Evolutionary conservation across 2,888 invertebrate species (phyloP), one percentile per base, ranked within the genome.

Genomic region (Trachelus tabidus): DNA sequence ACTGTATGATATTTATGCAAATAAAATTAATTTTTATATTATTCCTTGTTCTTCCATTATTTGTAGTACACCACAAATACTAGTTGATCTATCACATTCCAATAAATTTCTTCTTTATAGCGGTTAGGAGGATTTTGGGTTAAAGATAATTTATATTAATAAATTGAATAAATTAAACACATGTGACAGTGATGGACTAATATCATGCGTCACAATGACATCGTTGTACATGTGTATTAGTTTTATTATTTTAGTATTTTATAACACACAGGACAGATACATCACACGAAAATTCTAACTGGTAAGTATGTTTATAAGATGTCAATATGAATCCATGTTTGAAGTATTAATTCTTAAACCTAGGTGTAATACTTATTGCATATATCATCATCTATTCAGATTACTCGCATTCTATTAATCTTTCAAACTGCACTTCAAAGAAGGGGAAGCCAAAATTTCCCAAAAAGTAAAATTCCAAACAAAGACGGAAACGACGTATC

Each of bases 211-310:
- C 2, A 1, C 56, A 56, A 56, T 15, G 40, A 40, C 56, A 56
- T 56, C 56, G 23, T 56, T 56, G 56, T 56, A 56, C 56, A 56
- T 23, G 56, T 56, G 56, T 56, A 56, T 56, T 56, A 23, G 2
- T 83, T 89, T 90, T 90, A 89, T 90, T 90, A 87, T 83, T 84
- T 85, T 81, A 82, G 85, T 88, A 88, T 83, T 85, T 87, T 82
- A 79, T 87, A 86, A 90, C 88, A 90, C 90, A 89, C 87, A 89
- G 87, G 83, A 34, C 12, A 34, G 31, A 87, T 90, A 90, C 89
- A 90, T 89, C 89, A 89, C 89, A 89, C 89, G 81, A 87, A 89
- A 89, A 84, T 87, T 87, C 87, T 89, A 88, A 83, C 82, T 86
- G 83, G 84, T 89, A 87, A 84, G 83, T 87, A 89, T 89, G 85